Conservation (phyloP, 2,888 invertebrate genomes). For the Steromphala cineraria region DNA sequence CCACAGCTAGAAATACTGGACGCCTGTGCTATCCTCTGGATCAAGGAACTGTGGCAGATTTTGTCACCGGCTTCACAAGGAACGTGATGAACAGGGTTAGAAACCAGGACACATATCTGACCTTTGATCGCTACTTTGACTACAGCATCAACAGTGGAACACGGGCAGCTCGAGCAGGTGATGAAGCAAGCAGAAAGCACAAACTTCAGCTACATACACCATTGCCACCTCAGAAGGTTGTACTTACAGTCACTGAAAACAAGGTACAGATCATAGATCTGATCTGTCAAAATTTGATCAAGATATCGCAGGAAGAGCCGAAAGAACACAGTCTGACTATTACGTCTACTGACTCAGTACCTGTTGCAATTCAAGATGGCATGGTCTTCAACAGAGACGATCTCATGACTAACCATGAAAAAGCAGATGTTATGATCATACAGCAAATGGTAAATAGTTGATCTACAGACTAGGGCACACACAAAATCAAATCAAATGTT, state of each 20-base stretch:
- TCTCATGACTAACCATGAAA: constrained; percentile 38
- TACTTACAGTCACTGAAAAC: constrained; percentile 37
- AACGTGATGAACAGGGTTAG: not conserved
- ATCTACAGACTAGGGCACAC: too few species aligned
- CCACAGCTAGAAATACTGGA: constrained; percentile 30
- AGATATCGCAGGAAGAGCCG: not conserved
- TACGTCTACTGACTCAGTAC: not conserved
- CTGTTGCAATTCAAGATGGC: constrained; percentile 12
- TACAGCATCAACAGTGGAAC: constrained; percentile 35
- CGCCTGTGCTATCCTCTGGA: constrained; percentile 38
- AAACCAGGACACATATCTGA: constrained; percentile 19
- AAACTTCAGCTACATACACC: constrained; percentile 23
- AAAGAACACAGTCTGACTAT: not conserved
- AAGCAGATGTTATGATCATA: constrained; percentile 39
- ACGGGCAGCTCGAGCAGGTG: constrained; percentile 16
- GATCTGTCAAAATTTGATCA: constrained; percentile 30
- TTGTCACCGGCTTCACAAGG: constrained; percentile 27
- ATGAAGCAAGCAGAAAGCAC: constrained; percentile 18
- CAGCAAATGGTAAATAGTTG: constrained; percentile 33
- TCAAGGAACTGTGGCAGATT: constrained; percentile 31
- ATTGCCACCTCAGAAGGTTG: constrained; percentile 35
- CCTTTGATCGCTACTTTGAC: constrained; percentile 35
- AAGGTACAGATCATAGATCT: constrained; percentile 37
- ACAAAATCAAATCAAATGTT: too few species aligned
- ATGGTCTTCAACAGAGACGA: constrained; percentile 11